Percentiles rank a stretch among this genome's conserved stretches.
phyloP scores from a whole-genome alignment of 2,113 vertebrate genomes.

The Ciconia boyciana region DNA sequence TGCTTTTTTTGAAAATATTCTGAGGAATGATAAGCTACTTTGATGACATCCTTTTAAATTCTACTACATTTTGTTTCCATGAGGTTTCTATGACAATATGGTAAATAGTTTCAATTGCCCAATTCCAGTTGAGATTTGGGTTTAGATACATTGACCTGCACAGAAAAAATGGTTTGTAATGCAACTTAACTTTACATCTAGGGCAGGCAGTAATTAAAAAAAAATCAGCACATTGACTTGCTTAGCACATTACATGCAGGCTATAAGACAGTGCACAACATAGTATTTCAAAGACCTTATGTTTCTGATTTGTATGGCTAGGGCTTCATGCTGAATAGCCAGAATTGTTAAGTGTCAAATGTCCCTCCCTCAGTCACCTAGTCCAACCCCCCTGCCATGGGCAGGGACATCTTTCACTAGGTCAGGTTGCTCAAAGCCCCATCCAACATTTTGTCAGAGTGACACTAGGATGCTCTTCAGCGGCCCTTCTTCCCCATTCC shows the following conservation, averaged over 20 bases:
- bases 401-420: background rate
- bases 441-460: background rate
- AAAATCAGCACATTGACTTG: background rate
- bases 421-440: background rate
- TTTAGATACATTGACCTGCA: background rate
- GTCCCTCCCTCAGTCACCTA: background rate
- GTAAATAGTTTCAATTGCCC: background rate
- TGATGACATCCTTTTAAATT: background rate
- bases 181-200: background rate
- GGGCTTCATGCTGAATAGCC: background rate
- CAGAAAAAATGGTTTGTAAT: background rate
- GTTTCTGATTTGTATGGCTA: background rate
- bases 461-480: background rate
- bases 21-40: background rate
- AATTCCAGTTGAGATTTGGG: background rate
- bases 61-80: background rate
- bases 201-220: background rate
- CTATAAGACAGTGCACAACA: background rate
- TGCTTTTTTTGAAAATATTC: background rate
- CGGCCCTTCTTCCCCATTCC: rapidly evolving
- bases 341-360: background rate
- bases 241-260: background rate
- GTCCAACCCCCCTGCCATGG: background rate
- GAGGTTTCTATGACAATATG: background rate
- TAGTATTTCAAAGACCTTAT: background rate